Percentiles rank a stretch among this genome's conserved stretches.
Conservation (phyloP, 2,797 vertebrate species). For the Enteromius treurensis region DNA sequence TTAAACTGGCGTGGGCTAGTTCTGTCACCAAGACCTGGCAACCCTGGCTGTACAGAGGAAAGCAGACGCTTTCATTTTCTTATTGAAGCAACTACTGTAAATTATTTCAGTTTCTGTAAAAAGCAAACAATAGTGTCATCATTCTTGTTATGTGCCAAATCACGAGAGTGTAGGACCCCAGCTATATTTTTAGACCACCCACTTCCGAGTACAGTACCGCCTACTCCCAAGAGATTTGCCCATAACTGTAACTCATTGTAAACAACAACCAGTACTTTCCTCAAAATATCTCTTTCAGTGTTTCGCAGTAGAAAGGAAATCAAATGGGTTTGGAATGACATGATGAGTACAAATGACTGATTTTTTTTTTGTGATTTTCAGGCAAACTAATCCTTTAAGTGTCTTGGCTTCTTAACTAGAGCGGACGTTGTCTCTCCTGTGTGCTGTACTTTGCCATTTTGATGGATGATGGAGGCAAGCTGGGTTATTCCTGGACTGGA, state of each 20-base stretch:
- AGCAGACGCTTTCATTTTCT: too few species aligned
- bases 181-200: too few species aligned
- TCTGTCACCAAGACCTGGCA: too few species aligned
- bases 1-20: too few species aligned
- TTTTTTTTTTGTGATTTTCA: neutral
- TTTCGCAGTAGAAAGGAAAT: neutral
- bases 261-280: neutral
- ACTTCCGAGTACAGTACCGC: too few species aligned
- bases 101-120: too few species aligned
- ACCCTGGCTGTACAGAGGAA: too few species aligned
- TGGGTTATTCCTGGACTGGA: constrained; percentile 72
- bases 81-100: too few species aligned
- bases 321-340: neutral
- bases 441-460: constrained; percentile 74
- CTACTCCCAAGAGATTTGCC: neutral
- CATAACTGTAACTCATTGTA: neutral
- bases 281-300: neutral
- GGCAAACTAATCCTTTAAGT: constrained; percentile 13
- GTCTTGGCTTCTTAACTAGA: constrained; percentile 47
- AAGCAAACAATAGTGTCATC: too few species aligned
- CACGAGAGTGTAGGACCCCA: too few species aligned
- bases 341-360: neutral
- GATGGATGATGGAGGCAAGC: constrained; percentile 77
- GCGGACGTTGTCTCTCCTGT: constrained; percentile 55
- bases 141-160: too few species aligned